Evolutionary conservation across 2,797 vertebrate genomes (phyloP).

Genomic region (Microcaecilia unicolor): DNA sequence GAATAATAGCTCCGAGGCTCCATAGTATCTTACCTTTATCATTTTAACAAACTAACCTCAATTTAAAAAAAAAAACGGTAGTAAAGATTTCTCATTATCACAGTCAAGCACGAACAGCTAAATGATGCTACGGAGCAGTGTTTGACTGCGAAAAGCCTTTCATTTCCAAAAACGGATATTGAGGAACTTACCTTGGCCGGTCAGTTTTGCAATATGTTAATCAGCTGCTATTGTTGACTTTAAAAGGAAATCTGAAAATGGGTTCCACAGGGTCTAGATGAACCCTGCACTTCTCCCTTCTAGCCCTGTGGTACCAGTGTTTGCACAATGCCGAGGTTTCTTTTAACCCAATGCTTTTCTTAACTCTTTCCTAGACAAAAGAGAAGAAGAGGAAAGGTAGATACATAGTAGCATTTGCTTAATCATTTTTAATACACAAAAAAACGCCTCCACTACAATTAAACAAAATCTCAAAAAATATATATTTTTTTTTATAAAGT

Average conservation of each 20-base stretch:
- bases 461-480: too few relatives aligned
- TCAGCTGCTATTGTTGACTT: not conserved
- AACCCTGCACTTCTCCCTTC: not conserved
- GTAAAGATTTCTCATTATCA: too few relatives aligned
- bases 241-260: not conserved
- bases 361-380: not conserved
- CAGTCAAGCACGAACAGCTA: too few relatives aligned
- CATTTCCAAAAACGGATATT: too few relatives aligned
- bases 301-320: not conserved
- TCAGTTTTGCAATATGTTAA: not conserved
- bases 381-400: not conserved
- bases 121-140: too few relatives aligned
- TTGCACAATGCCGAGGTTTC: not conserved
- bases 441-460: not conserved
- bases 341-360: conserved; percentile 5
- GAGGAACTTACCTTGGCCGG: not conserved
- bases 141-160: too few relatives aligned
- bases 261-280: not conserved
- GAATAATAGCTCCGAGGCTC: too few relatives aligned
- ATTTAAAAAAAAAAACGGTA: too few relatives aligned
- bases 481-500: too few relatives aligned
- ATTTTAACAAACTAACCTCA: too few relatives aligned
- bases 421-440: not conserved
- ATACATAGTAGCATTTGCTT: too few relatives aligned
- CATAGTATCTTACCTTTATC: too few relatives aligned